Conservation (phyloP, 30 jellyfish, hydroid and myxozoan species). For the Catostylus mosaicus region DNA sequence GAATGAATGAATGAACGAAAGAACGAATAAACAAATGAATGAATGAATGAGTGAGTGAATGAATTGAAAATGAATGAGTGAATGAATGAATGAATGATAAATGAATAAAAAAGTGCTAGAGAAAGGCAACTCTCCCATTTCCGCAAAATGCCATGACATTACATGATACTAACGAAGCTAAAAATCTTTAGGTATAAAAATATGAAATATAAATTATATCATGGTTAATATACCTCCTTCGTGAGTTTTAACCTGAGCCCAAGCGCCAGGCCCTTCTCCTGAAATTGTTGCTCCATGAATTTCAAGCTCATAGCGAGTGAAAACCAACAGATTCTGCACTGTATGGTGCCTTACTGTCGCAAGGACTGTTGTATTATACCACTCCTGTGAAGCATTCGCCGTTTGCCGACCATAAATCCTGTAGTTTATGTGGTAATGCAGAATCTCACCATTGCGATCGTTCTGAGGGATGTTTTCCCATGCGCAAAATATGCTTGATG, state of each 20-base stretch:
- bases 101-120: no score
- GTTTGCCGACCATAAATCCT: conserved; percentile 2
- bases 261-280: conserved; percentile 45
- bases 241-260: conserved; percentile 14
- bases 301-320: conserved; percentile 28
- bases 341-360: background rate
- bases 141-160: no score
- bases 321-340: conserved; percentile 2
- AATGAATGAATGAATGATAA: no score
- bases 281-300: conserved; percentile 33
- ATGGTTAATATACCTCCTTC: conserved; percentile 55
- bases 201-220: no score
- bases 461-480: conserved; percentile 27
- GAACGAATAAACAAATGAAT: no score
- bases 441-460: conserved; percentile 5
- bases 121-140: no score
- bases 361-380: conserved; percentile 1
- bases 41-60: no score
- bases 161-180: no score
- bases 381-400: background rate
- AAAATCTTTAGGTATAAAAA: no score
- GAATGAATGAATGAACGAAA: no score
- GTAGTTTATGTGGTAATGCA: conserved; percentile 6
- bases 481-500: background rate
- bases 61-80: no score